These are phyloP conservation scores for Lasaia peninsularis DNA, from an alignment of 1,140 invertebrate genomes.

Conservation along the genomic window DNA sequence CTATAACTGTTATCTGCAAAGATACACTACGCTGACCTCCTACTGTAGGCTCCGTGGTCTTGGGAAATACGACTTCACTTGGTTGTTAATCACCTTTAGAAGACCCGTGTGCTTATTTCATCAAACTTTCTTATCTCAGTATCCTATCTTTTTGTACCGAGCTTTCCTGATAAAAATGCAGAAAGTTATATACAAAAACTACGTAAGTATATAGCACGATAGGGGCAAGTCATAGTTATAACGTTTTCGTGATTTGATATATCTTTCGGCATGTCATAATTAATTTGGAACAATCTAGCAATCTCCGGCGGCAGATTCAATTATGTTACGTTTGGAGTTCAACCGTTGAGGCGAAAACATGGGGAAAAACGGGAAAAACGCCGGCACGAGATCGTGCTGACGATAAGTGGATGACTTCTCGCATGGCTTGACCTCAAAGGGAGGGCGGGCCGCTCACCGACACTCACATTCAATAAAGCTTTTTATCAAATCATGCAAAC, in stretches of 20 bases:
- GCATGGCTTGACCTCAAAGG: constrained; percentile 70
- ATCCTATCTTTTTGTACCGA: too few relatives aligned
- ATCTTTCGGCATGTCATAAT: constrained; percentile 45
- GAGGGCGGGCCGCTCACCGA: constrained; percentile 44
- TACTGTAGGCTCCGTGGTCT: too few relatives aligned
- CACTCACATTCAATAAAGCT: constrained; percentile 41
- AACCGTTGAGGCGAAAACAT: constrained; percentile 57
- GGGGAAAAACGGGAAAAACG: constrained; percentile 72
- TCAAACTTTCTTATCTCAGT: too few relatives aligned
- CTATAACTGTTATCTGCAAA: too few relatives aligned
- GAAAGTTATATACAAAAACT: too few relatives aligned
- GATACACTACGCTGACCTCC: too few relatives aligned
- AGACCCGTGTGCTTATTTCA: too few relatives aligned
- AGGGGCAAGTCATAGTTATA: constrained; percentile 4
- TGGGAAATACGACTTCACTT: too few relatives aligned
- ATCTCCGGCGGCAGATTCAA: constrained; percentile 60
- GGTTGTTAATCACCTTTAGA: too few relatives aligned
- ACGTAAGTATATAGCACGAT: neutral
- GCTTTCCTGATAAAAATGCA: too few relatives aligned
- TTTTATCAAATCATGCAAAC: constrained; percentile 21
- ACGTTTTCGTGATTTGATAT: constrained; percentile 12
- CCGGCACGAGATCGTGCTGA: constrained; percentile 62
- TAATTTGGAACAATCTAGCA: constrained; percentile 55
- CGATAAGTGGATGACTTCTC: constrained; percentile 73
- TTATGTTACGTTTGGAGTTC: constrained; percentile 62